Conservation (phyloP, 2,888 invertebrate species). For the Hymenopus coronatus region DNA sequence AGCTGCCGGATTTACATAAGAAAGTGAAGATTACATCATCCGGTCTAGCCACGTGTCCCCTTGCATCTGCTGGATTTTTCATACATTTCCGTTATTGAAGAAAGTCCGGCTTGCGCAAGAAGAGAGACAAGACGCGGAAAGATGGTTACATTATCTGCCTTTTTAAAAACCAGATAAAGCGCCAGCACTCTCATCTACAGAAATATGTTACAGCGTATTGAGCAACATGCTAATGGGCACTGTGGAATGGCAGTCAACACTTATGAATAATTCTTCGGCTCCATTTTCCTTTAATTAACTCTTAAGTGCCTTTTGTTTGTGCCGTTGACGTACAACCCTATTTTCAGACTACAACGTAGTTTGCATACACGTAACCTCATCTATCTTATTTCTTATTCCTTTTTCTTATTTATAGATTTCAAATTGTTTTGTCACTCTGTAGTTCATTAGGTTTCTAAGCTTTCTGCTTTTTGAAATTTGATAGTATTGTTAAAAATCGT, state of each 20-base stretch:
- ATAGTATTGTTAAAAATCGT: too few relatives aligned
- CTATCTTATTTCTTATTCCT: too few relatives aligned
- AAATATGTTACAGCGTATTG: not conserved
- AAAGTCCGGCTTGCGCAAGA: not conserved
- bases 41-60: not conserved
- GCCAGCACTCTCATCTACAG: not conserved
- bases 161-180: not conserved
- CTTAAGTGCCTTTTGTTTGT: not conserved
- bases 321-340: not conserved
- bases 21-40: not conserved
- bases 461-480: too few relatives aligned
- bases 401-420: not conserved
- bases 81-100: not conserved
- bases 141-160: not conserved
- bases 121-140: not conserved
- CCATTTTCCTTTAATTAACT: not conserved
- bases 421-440: too few relatives aligned
- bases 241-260: not conserved
- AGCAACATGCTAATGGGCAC: not conserved
- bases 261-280: not conserved
- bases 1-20: not conserved
- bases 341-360: not conserved
- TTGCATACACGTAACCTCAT: not conserved
- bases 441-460: too few relatives aligned
- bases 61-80: not conserved